Percentiles rank a stretch among this genome's conserved stretches.
phyloP scores from a whole-genome alignment of 2,797 vertebrate species.

The Tragopan temminckii region DNA sequence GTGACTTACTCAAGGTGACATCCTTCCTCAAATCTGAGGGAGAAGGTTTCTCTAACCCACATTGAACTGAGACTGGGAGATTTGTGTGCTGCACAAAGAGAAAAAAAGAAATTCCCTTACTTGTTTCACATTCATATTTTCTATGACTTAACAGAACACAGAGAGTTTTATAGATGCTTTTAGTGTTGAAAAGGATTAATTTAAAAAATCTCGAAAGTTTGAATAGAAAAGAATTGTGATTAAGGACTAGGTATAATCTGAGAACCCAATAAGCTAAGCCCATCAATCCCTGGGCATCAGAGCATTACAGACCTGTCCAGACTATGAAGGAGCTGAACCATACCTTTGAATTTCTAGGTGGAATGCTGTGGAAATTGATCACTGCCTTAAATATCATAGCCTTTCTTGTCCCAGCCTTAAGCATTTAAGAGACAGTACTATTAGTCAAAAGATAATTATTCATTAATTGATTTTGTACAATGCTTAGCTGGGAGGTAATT shows the following conservation, averaged over 20 bases:
- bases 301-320: background rate
- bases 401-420: background rate
- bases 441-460: slow-evolving; percentile 48
- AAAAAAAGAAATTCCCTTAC: background rate
- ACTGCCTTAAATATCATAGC: slow-evolving; percentile 9
- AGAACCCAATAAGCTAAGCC: background rate
- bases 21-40: background rate
- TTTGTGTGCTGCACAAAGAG: background rate
- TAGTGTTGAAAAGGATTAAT: background rate
- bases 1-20: background rate
- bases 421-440: background rate
- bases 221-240: background rate
- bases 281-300: background rate
- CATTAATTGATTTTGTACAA: slow-evolving; percentile 42
- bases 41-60: background rate
- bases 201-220: background rate
- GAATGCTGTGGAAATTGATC: slow-evolving; percentile 8
- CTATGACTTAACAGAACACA: background rate
- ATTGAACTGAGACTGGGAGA: background rate
- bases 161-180: background rate
- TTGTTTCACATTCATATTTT: background rate
- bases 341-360: background rate
- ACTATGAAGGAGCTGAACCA: background rate
- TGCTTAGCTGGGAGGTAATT: background rate
- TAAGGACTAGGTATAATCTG: rapidly evolving